Base-by-base conservation (phyloP, 2,113 vertebrate species). In the Gallinago paraguaiae region DNA sequence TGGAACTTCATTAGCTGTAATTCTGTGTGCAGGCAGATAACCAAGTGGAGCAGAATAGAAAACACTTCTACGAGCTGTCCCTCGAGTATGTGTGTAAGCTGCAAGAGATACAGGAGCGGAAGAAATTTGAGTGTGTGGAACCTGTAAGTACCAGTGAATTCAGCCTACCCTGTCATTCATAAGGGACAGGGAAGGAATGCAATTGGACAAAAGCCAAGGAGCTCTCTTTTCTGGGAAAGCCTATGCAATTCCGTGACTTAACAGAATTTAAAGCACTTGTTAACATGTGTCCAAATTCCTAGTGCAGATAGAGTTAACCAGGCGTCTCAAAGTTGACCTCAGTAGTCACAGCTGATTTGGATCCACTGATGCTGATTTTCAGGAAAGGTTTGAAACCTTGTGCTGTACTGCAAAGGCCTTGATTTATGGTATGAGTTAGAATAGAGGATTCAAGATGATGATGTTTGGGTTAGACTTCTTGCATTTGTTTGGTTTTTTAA, bases 71-170 rank as follows among this genome's bases (percentile, higher is more conserved):
- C 76, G 99, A 99, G 87, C 98, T 99, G 85, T 99, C 99, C 53
- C 98, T 99, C 1, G 99, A 99, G 87, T 99, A 99, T 5, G 99
- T 99, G 8, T 99, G 99, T 97, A 99, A 99, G 92, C 95, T 99
- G 83, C 99, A 99, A 97, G 99, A 99, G 95, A 99, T 99, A 95
- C 99, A 99, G 96, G 99, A 99, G 95, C 97, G 99, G 82, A 99
- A 99, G 98, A 99, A 99, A 96, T 99, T 99, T 97, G 99, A 99
- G 84, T 99, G 99, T 90, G 99, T 99, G 94, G 99, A 99, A 83
- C 99, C 99, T 67, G 99, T 99, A 96, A 99, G 99, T 98, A 96
- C 39, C 8, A 3, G 13, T 45, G 57, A 86, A 56, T 86, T 75
- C 64, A 71, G 10, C 19, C 71, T 59, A 3, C 20, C 2, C 41